Conservation (phyloP, 2,797 vertebrate genomes). For the Lagodon rhomboides region DNA sequence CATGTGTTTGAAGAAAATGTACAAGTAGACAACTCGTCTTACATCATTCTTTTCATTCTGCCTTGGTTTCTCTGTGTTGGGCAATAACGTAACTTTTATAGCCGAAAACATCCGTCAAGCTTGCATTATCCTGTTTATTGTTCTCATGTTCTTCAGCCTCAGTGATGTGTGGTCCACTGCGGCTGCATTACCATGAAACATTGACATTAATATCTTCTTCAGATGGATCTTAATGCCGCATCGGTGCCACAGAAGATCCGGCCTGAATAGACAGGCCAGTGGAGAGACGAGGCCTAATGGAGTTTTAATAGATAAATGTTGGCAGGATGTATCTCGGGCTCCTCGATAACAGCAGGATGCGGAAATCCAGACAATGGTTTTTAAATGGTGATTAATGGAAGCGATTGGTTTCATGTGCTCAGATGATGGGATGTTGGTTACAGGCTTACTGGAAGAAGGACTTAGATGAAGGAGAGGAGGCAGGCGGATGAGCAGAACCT, state of each 20-base stretch:
- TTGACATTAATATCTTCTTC: conserved; percentile 49
- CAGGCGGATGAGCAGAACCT: conserved; percentile 23
- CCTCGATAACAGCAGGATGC: conserved; percentile 76
- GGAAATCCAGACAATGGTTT: conserved; percentile 70
- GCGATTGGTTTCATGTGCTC: conserved; percentile 61
- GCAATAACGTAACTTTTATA: not conserved
- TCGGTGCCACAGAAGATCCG: conserved; percentile 52
- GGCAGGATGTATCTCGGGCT: conserved; percentile 72
- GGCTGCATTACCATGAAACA: conserved; percentile 12
- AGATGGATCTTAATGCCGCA: conserved; percentile 62
- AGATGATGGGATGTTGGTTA: conserved; percentile 53
- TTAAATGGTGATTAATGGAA: conserved; percentile 76
- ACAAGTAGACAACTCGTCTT: not conserved
- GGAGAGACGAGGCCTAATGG: conserved; percentile 72
- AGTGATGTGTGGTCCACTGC: conserved; percentile 13
- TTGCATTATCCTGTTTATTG: not conserved
- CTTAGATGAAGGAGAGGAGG: conserved; percentile 28
- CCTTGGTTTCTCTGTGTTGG: conserved; percentile 2
- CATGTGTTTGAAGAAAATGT: no score
- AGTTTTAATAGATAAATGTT: conserved; percentile 84
- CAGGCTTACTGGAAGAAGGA: conserved; percentile 50
- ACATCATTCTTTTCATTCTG: not conserved
- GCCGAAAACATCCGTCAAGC: not conserved
- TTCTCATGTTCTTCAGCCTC: conserved; percentile 5
- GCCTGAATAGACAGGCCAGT: conserved; percentile 45